Conservation (phyloP, 1,140 invertebrate species). For the Atta colombica region DNA sequence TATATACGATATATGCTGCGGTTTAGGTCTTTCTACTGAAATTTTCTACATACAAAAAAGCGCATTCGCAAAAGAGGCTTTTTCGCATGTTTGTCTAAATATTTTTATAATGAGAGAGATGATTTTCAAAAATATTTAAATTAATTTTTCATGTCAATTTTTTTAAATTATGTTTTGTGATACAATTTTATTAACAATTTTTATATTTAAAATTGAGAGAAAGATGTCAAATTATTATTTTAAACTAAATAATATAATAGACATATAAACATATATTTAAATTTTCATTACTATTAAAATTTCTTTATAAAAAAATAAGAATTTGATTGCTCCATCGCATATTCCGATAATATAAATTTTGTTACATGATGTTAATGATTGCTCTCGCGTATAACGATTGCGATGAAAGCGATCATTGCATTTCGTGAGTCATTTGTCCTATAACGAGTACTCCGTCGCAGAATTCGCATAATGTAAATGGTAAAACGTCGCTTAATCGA, state of each 20-base stretch:
- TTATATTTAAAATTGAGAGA: background rate
- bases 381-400: constrained; percentile 17
- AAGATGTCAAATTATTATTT: background rate
- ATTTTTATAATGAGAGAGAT: background rate
- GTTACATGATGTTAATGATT: constrained; percentile 26
- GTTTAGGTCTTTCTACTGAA: constrained; percentile 11
- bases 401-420: constrained; percentile 33
- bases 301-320: background rate
- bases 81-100: background rate
- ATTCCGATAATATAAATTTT: background rate
- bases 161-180: background rate
- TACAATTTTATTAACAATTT: background rate
- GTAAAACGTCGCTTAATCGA: constrained; percentile 77
- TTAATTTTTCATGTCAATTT: background rate
- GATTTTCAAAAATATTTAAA: background rate
- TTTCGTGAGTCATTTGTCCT: constrained; percentile 82
- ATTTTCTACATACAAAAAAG: constrained; percentile 21
- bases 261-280: background rate
- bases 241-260: background rate
- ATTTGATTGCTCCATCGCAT: background rate
- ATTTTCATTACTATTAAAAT: background rate
- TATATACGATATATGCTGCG: background rate
- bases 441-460: constrained; percentile 67
- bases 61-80: background rate
- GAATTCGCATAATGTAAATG: constrained; percentile 76